These are phyloP conservation scores for Apus apus DNA, from an alignment of 2,113 vertebrate species.

Conservation along the genomic window DNA sequence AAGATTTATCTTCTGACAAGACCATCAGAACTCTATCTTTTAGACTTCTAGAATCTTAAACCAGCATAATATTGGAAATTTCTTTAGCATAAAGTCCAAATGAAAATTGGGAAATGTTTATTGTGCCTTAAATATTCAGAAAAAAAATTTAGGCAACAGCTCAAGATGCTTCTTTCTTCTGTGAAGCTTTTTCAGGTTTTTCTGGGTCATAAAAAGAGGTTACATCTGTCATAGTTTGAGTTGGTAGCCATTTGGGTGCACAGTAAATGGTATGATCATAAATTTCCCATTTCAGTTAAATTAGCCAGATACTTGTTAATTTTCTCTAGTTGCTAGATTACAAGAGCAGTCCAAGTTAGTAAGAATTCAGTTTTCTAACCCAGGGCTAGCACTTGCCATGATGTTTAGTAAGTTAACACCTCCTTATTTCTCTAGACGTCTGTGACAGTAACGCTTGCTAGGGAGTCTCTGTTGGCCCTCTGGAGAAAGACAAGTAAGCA, in stretches of 20 bases:
- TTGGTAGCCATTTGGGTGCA: not conserved
- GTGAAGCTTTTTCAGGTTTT: not conserved
- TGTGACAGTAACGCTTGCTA: not conserved
- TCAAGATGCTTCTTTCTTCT: not conserved
- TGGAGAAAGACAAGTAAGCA: not conserved
- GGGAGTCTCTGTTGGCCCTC: rapidly evolving
- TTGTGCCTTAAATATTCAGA: not conserved
- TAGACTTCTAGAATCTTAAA: not conserved
- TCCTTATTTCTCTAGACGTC: not conserved
- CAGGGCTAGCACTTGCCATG: not conserved
- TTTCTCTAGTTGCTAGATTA: not conserved
- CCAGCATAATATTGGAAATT: not conserved
- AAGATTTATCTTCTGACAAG: not conserved
- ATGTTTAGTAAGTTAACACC: not conserved
- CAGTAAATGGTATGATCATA: not conserved
- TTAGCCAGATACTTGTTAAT: not conserved
- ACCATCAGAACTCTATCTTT: not conserved
- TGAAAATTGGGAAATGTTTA: not conserved
- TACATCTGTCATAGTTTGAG: not conserved
- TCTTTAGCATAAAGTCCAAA: not conserved
- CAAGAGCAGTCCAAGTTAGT: not conserved
- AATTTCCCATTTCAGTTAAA: not conserved
- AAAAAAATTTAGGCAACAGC: not conserved
- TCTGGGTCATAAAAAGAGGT: not conserved
- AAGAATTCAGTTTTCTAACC: not conserved